Percentiles rank a stretch among this genome's conserved stretches.
Evolutionary conservation across 2,797 vertebrate genomes (phyloP).

Genomic region (Kryptolebias ocellatus): DNA sequence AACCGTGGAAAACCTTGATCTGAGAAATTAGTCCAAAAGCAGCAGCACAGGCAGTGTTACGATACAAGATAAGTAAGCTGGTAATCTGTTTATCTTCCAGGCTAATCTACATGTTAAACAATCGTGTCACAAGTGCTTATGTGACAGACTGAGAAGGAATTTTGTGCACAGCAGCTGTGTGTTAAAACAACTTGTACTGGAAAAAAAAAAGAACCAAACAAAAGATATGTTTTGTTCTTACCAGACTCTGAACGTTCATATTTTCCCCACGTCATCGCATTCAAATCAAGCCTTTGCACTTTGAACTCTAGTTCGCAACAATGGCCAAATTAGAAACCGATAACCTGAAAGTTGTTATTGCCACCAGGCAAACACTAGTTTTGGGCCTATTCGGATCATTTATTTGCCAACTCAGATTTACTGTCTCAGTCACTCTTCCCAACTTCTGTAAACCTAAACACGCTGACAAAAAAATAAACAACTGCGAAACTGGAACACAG

Average conservation of each 20-base stretch:
- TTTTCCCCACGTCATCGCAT: neutral
- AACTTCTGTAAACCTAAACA: constrained; percentile 8
- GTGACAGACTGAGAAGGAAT: constrained; percentile 1
- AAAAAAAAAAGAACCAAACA: too few relatives aligned
- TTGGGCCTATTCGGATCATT: neutral
- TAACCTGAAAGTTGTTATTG: too few relatives aligned
- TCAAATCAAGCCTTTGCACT: neutral
- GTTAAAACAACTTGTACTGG: constrained; percentile 15
- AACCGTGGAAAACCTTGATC: neutral
- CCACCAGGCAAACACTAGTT: neutral
- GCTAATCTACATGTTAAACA: constrained; percentile 46
- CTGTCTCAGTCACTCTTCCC: neutral
- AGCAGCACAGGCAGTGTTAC: constrained; percentile 1
- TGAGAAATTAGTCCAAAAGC: constrained; percentile 2
- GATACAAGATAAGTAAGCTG: constrained; percentile 32
- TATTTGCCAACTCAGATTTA: constrained; percentile 11
- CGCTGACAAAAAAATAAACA: neutral
- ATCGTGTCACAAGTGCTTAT: constrained; percentile 34
- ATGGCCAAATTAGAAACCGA: too few relatives aligned
- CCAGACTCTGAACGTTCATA: neutral
- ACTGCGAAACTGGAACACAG: neutral
- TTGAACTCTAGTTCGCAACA: too few relatives aligned
- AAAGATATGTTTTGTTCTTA: too few relatives aligned
- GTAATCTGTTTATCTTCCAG: constrained; percentile 34
- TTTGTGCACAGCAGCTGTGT: constrained; percentile 9